These are phyloP conservation scores for Trissolcus basalis DNA, from an alignment of 1,140 invertebrate species.

Conservation along the genomic window DNA sequence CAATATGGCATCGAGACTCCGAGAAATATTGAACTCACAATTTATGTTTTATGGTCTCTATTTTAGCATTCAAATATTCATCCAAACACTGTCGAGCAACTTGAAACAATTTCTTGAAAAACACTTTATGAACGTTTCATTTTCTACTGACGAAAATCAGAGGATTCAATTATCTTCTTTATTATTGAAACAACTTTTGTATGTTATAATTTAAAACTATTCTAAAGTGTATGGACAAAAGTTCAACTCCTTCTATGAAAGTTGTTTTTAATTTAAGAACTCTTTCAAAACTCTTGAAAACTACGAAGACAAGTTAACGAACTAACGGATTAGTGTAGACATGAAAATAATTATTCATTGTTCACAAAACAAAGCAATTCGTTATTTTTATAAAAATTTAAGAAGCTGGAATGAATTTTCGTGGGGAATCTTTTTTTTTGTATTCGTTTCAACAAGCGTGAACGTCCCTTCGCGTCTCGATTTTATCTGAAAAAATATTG, in stretches of 20 bases:
- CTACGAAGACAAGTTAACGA: not conserved
- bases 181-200: too few relatives aligned
- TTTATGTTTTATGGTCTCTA: constrained; percentile 22
- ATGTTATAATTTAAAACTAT: not conserved
- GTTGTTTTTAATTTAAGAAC: constrained; percentile 1
- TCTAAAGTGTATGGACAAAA: not conserved
- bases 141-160: too few relatives aligned
- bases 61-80: constrained; percentile 10
- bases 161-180: too few relatives aligned
- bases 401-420: too few relatives aligned
- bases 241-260: not conserved
- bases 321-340: too few relatives aligned
- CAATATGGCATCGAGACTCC: constrained; percentile 24
- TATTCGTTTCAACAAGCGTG: too few relatives aligned
- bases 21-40: constrained; percentile 14
- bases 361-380: too few relatives aligned
- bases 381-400: too few relatives aligned
- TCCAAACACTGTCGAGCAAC: not conserved
- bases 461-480: too few relatives aligned
- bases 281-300: not conserved
- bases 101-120: not conserved
- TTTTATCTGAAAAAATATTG: constrained; percentile 18
- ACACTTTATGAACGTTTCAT: not conserved
- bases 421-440: too few relatives aligned
- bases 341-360: too few relatives aligned